Conservation (phyloP, 2,797 vertebrate genomes). For the Bradypodion ventrale region DNA sequence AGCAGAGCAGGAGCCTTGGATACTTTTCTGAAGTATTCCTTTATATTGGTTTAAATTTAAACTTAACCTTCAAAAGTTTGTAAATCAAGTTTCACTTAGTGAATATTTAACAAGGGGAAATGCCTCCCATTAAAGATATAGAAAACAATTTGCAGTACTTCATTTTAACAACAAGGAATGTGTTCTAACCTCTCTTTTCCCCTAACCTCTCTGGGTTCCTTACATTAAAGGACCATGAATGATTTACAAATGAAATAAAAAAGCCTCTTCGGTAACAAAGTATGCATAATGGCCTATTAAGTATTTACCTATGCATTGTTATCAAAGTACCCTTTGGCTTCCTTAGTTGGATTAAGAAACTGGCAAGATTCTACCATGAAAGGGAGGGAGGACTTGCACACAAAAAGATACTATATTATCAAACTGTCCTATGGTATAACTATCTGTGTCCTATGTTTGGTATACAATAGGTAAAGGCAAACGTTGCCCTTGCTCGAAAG, state of each 20-base stretch:
- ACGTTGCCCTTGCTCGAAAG: too few species aligned
- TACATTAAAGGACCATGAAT: slow-evolving; percentile 58
- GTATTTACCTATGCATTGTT: slow-evolving; percentile 48
- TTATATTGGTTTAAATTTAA: slow-evolving; percentile 25
- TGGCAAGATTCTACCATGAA: slow-evolving; percentile 47
- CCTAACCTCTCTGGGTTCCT: slow-evolving; percentile 13
- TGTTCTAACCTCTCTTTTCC: slow-evolving; percentile 23
- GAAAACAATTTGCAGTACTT: neutral
- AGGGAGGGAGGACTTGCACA: slow-evolving; percentile 17
- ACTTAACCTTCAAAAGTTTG: slow-evolving; percentile 43
- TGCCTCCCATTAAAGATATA: neutral
- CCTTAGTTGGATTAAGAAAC: slow-evolving; percentile 41
- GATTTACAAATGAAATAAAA: slow-evolving; percentile 39
- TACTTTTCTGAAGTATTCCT: slow-evolving; percentile 49
- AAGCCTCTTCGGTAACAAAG: neutral
- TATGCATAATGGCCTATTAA: neutral
- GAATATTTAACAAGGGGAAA: slow-evolving; percentile 68
- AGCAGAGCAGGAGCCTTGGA: slow-evolving; percentile 17
- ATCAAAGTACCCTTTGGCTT: slow-evolving; percentile 56
- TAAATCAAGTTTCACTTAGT: slow-evolving; percentile 38
- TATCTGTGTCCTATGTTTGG: too few species aligned
- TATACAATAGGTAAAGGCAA: too few species aligned
- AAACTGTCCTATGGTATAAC: too few species aligned
- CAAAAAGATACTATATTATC: neutral
- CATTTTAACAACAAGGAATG: slow-evolving; percentile 54